Evolutionary conservation across 2,888 invertebrate species (phyloP).

Genomic region (Herminia tarsipennalis): DNA sequence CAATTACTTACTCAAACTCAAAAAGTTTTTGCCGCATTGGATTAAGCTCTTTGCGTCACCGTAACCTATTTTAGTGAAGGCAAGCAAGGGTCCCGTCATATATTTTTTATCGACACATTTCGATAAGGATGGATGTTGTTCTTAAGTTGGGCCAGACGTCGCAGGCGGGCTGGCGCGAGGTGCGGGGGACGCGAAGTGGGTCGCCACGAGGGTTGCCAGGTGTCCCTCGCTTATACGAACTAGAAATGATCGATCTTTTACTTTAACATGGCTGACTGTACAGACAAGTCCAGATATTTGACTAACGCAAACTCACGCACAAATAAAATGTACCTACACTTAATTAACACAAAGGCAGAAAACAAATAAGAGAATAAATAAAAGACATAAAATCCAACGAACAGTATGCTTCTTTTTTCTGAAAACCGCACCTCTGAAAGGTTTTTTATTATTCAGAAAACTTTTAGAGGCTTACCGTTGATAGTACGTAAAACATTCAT

Average conservation of each 20-base stretch:
- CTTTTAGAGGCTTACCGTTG: neutral
- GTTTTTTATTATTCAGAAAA: neutral
- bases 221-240: conserved; percentile 26
- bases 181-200: conserved; percentile 50
- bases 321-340: too few species aligned
- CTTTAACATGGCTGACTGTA: too few species aligned
- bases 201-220: conserved; percentile 49
- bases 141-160: conserved; percentile 44
- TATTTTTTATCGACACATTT: conserved; percentile 55
- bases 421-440: neutral
- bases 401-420: neutral
- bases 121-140: conserved; percentile 56
- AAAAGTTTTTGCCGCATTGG: conserved; percentile 40
- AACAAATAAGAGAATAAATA: conserved; percentile 10
- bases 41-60: conserved; percentile 38
- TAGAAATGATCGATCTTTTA: too few species aligned
- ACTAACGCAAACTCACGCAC: too few species aligned
- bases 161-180: conserved; percentile 27
- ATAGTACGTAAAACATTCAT: neutral
- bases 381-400: neutral
- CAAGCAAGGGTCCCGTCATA: conserved; percentile 44
- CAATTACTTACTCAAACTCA: conserved; percentile 33
- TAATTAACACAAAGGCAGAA: too few species aligned
- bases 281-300: too few species aligned
- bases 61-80: conserved; percentile 40